Evolutionary conservation across 1,140 invertebrate genomes (phyloP), one percentile per base, ranked within the genome.

Genomic region (Sesamia nonagrioides): DNA sequence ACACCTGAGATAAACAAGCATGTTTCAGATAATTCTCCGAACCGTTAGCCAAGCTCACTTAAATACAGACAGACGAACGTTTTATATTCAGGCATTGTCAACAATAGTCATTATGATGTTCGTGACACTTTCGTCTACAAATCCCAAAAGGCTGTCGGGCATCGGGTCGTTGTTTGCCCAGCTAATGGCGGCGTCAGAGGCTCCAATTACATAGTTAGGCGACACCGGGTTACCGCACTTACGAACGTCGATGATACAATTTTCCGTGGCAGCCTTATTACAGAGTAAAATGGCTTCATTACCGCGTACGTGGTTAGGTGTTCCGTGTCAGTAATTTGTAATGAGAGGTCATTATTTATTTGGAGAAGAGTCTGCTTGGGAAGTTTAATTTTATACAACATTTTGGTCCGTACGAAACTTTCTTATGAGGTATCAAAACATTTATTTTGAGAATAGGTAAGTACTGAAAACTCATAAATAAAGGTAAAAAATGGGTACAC

Each of bases 171-270:
- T 63, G 73, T 75, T 74, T 74, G 72, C 40, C 56, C 18, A 40
- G 13, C 73, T 63, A 75, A 63, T 75, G 73, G 18, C 40, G 18
- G 6, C n/a, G 63, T 71, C 73, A 27, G 18, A 15, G 13, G 33
- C 58, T 63, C 73, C 56, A 63, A 75, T 75, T 75, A 75, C 73
- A 37, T 35, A 33, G 56, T 75, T 75, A 37, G 72, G 21, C 40
- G 72, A 42, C 72, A 48, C 40, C 42, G 58, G 33, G 40, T 68
- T 50, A 71, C 68, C 45, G 8, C 45, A 52, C 68, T 45, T 17
- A 48, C 45, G 13, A 54, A 27, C 40, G 17, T 71, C 68, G 48
- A 71, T 54, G 48, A 71, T 71, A 71, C 68, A 52, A 54, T 71
- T 71, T 71, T 27, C 63, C 63, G 17, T 15, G 42, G 63, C 40